These are phyloP conservation scores for Tyrophagus putrescentiae DNA, from an alignment of 1,140 invertebrate genomes.

Conservation along the genomic window DNA sequence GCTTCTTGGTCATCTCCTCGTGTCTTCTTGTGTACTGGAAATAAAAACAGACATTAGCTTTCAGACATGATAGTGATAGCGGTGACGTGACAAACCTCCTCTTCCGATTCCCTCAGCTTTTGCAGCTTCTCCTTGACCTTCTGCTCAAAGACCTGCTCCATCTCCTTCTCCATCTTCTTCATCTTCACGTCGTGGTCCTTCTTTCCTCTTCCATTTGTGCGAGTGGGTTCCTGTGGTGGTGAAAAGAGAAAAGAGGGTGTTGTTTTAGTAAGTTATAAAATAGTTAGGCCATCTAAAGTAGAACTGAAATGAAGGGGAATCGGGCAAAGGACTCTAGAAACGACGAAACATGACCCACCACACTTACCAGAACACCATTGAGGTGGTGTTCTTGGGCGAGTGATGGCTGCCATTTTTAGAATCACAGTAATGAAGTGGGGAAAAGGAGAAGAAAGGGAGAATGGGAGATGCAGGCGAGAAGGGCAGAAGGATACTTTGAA, in stretches of 20 bases:
- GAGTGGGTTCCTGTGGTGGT: conserved; percentile 63
- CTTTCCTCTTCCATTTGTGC: conserved; percentile 97
- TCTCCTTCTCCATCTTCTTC: conserved; percentile 88
- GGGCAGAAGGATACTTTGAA: too few species aligned
- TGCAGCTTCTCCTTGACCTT: conserved; percentile 83
- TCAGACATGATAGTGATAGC: neutral
- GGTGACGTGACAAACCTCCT: conserved; percentile 47
- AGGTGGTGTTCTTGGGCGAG: too few species aligned
- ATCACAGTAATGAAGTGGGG: too few species aligned
- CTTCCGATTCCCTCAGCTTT: conserved; percentile 78
- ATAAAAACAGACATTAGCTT: neutral
- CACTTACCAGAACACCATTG: conserved; percentile 18
- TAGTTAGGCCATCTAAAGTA: too few species aligned
- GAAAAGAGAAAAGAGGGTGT: conserved; percentile 3
- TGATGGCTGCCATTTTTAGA: too few species aligned
- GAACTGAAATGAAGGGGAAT: too few species aligned
- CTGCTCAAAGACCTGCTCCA: conserved; percentile 82
- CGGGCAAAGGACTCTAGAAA: too few species aligned
- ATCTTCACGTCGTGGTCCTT: conserved; percentile 86
- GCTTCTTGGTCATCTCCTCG: conserved; percentile 50
- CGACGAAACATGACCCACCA: too few species aligned
- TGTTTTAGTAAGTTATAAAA: too few species aligned
- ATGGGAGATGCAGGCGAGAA: too few species aligned
- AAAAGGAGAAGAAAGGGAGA: too few species aligned
- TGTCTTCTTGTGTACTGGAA: conserved; percentile 47